Base-by-base conservation (phyloP, 2,888 invertebrate species). In the Odontocolon sp. region DNA sequence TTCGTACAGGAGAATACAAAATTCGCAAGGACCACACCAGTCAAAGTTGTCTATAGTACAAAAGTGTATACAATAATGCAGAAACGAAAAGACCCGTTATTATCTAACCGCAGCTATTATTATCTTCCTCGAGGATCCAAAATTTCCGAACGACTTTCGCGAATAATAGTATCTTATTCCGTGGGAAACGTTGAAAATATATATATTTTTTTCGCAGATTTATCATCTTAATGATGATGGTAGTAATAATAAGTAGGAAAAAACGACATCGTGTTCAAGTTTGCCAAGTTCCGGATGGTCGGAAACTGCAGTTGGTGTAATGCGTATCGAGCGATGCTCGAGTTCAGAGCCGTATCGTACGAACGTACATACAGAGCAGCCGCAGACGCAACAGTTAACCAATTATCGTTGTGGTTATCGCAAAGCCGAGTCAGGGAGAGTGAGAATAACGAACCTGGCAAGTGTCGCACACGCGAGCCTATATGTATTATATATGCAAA, bases 21-120 rank as follows among this genome's bases (percentile, higher is more conserved):
- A 47, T 5, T 21, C 47, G 11, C 23, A 47, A 47, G n/a, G n/a
- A n/a, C n/a, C n/a, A n/a, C n/a, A n/a, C 36, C 38, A 69, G 26
- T 64, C 52, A 42, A 38, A 36, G 21, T 11, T 31, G 40, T 16
- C 28, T 23, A 50, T 11, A 56, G 28, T 45, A 56, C 47, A n/a
- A n/a, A n/a, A n/a, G n/a, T n/a, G n/a, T n/a, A n/a, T 68, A 38
- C 63, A 63, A 74, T 64, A 69, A 75, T 64, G 50, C 69, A 57
- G 63, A 21, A n/a, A 61, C 66, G 47, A 33, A 36, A 26, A 23
- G 71, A 73, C 61, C 50, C 57, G 57, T 67, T 77, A 79, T 79
- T 77, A 79, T 79, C 74, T 70, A 73, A 77, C 79, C 77, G 70
- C 79, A 79, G 59, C n/a, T 50, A 42, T 52, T 52, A 45, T 21